phyloP scores from a whole-genome alignment of 1,140 invertebrate species.

The Lasioglossum baleicum region DNA sequence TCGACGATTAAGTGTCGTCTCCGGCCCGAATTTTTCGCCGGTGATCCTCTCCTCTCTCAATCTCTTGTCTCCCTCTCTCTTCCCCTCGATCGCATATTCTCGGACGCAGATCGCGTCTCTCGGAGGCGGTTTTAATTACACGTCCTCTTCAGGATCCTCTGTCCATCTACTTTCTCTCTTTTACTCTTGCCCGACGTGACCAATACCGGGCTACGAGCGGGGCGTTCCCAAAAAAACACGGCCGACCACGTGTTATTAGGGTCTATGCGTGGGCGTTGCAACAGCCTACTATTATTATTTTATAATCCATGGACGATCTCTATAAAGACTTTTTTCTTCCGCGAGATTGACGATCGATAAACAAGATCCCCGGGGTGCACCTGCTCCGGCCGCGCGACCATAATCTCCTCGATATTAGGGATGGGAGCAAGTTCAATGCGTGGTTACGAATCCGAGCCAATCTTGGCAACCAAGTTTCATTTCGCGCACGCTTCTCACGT shows the following conservation, averaged over 20 bases:
- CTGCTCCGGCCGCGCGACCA: background rate
- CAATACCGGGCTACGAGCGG: background rate
- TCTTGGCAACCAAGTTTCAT: too few relatives aligned
- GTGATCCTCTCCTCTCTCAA: constrained; percentile 3
- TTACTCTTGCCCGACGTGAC: background rate
- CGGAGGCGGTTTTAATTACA: constrained; percentile 63
- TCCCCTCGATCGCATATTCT: background rate
- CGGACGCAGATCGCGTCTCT: constrained; percentile 32
- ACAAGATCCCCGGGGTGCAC: constrained; percentile 40
- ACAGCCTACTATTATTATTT: constrained; percentile 55
- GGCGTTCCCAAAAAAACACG: constrained; percentile 54
- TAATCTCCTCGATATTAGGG: too few relatives aligned
- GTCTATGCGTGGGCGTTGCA: constrained; percentile 36
- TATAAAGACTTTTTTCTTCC: background rate
- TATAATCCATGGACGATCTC: constrained; percentile 30
- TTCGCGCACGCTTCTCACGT: too few relatives aligned
- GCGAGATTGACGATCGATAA: constrained; percentile 48
- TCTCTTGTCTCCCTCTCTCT: constrained; percentile 35
- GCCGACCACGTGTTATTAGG: constrained; percentile 47
- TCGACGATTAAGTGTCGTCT: constrained; percentile 30
- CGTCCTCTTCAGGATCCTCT: constrained; percentile 38
- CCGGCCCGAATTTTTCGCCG: constrained; percentile 16
- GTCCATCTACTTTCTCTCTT: background rate
- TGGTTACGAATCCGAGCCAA: too few relatives aligned
- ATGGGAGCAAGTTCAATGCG: too few relatives aligned